A percentile compares a stretch with the other conserved stretches of the same genome.
Evolutionary conservation across 2,113 vertebrate species (phyloP).

Genomic region (Xerus inauris): DNA sequence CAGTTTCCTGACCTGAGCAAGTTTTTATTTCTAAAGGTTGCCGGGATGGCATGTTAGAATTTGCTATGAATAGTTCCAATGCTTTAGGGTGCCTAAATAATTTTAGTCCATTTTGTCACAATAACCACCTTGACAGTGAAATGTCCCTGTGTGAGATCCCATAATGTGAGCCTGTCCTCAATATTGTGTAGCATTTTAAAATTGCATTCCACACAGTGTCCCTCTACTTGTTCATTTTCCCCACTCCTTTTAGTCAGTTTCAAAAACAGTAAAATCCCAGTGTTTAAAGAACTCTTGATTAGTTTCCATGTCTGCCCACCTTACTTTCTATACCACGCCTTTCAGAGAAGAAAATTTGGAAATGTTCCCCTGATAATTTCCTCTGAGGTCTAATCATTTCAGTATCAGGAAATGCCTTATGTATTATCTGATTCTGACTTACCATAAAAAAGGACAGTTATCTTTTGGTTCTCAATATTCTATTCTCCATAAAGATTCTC

Average conservation of each 20-base stretch:
- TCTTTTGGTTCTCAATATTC: background rate
- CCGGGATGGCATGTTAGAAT: conserved; percentile 21
- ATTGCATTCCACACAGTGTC: background rate
- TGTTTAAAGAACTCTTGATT: conserved; percentile 25
- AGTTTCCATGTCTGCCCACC: background rate
- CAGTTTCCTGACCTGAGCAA: background rate
- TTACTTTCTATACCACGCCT: background rate
- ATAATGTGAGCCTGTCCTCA: background rate
- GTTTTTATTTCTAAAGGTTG: conserved; percentile 13
- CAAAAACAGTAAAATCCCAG: conserved; percentile 43
- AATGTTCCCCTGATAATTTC: background rate
- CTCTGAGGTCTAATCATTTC: background rate
- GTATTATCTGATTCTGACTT: conserved; percentile 18
- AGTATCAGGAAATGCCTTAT: conserved; percentile 1
- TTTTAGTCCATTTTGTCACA: background rate
- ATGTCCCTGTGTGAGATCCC: background rate
- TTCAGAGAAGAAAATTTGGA: conserved; percentile 34
- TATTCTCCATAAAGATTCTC: background rate
- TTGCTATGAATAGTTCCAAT: background rate
- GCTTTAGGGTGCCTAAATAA: conserved; percentile 15
- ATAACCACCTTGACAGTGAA: background rate
- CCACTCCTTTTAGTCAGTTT: background rate
- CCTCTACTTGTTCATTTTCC: background rate
- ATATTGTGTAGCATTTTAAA: conserved; percentile 26
- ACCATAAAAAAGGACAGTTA: background rate